Conservation (phyloP, 2,797 vertebrate genomes). For the Alfaro cultratus region DNA sequence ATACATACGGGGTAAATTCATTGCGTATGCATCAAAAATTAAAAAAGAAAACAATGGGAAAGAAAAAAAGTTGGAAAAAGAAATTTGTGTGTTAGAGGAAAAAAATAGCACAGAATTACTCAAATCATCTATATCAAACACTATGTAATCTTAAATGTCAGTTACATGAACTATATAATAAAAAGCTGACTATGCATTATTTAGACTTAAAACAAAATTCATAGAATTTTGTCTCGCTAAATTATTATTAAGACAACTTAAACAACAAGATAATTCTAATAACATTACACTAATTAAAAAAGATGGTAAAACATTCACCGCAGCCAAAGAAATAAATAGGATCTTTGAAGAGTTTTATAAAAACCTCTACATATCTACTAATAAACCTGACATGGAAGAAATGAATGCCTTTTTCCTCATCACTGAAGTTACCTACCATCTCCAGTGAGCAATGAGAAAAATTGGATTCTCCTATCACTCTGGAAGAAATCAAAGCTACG, state of each 20-base stretch:
- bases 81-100: background rate
- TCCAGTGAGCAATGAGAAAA: too few species aligned
- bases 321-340: background rate
- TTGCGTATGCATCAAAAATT: background rate
- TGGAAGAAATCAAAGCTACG: too few species aligned
- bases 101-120: background rate
- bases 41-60: background rate
- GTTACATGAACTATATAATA: conserved; percentile 6
- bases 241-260: background rate
- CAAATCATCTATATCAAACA: background rate
- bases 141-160: conserved; percentile 3
- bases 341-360: background rate
- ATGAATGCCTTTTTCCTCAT: background rate
- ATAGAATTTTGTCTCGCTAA: too few species aligned
- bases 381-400: background rate
- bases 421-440: too few species aligned
- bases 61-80: background rate
- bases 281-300: conserved; percentile 5
- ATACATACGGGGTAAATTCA: background rate
- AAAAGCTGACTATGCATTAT: conserved; percentile 1
- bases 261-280: background rate
- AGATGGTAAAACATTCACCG: background rate
- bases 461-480: too few species aligned
- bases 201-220: background rate
- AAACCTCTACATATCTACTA: background rate